These are phyloP conservation scores for Heterodera carotae DNA, from an alignment of 1,140 invertebrate species.

Conservation along the genomic window DNA sequence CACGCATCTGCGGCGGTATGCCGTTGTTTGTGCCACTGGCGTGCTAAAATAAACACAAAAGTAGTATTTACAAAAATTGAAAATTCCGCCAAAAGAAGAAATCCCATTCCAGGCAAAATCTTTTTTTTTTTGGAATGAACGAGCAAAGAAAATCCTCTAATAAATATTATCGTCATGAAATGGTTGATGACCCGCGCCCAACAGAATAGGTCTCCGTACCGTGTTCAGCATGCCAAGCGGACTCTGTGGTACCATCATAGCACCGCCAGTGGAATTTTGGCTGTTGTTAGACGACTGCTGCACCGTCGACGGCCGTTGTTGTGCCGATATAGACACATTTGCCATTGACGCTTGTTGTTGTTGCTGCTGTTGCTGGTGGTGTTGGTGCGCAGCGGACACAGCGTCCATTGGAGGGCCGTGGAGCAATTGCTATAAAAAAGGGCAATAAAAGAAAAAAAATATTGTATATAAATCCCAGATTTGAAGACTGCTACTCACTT, in stretches of 20 bases:
- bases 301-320: constrained; percentile 5
- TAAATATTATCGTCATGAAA: no score
- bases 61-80: no score
- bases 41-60: constrained; percentile 1
- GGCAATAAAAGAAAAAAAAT: no score
- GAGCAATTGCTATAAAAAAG: constrained; percentile 14
- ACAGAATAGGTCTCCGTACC: no score
- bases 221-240: constrained; percentile 11
- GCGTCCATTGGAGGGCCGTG: constrained; percentile 11
- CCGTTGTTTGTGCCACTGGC: neutral
- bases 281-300: neutral
- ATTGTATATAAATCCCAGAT: no score
- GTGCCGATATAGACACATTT: neutral
- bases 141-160: neutral
- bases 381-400: neutral
- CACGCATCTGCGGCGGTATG: neutral
- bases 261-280: neutral
- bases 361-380: neutral
- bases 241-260: constrained; percentile 21
- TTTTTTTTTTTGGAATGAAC: no score
- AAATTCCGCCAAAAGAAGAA: no score
- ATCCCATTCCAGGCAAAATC: no score
- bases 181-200: no score
- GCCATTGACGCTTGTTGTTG: neutral
- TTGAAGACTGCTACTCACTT: no score